phyloP scores from a whole-genome alignment of 2,113 vertebrate genomes.

The Oncorhynchus keta region DNA sequence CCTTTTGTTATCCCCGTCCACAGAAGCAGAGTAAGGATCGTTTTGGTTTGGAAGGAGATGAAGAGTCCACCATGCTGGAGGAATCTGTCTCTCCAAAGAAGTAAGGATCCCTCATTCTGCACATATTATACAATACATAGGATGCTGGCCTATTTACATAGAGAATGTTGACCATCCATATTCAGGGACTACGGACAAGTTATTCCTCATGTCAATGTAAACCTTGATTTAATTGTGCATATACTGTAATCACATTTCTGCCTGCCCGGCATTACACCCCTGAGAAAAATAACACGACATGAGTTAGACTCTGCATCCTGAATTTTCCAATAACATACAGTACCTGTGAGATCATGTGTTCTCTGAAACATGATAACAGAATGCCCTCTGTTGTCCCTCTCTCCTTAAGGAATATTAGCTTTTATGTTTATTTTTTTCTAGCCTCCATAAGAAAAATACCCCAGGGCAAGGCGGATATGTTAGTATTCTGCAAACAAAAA shows the following conservation, averaged over 20 bases:
- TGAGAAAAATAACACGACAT: slow-evolving; percentile 10
- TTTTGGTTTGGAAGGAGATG: slow-evolving; percentile 96
- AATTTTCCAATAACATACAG: not conserved
- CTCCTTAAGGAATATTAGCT: not conserved
- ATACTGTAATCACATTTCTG: slow-evolving; percentile 58
- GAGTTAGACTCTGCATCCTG: not conserved
- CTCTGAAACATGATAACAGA: not conserved
- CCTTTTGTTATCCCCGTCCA: slow-evolving; percentile 19
- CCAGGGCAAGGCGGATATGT: not conserved
- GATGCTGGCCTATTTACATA: not conserved
- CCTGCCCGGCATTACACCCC: slow-evolving; percentile 22
- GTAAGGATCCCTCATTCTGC: slow-evolving; percentile 68
- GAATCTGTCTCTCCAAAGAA: slow-evolving; percentile 98
- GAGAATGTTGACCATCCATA: slow-evolving; percentile 29
- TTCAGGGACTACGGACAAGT: slow-evolving; percentile 21
- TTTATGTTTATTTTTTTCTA: not conserved
- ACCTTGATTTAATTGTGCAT: slow-evolving; percentile 46
- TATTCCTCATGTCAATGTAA: slow-evolving; percentile 39
- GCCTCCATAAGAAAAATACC: not conserved
- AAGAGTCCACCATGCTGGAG: slow-evolving; percentile 97
- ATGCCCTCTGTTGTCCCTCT: not conserved
- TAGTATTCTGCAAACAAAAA: not conserved
- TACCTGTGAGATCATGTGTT: not conserved
- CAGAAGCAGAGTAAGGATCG: slow-evolving; percentile 99
- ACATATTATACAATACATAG: not conserved